Evolutionary conservation across 2,113 vertebrate genomes (phyloP).

Genomic region (Leucoraja erinaceus): DNA sequence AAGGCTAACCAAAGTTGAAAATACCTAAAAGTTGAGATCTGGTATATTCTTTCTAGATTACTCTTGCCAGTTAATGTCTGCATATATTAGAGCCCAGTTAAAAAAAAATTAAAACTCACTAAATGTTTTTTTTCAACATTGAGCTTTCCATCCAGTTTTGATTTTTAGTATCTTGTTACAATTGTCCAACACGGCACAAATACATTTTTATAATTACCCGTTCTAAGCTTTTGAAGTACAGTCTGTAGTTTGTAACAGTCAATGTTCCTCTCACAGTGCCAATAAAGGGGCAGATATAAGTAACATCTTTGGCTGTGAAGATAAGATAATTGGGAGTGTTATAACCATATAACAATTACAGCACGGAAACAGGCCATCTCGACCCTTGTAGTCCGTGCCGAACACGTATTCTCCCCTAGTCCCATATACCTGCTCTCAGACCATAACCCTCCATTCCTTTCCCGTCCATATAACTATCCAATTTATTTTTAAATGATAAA

Average conservation of each 20-base stretch:
- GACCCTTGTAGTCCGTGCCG: too few species aligned
- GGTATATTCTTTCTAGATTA: background rate
- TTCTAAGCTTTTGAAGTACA: slow-evolving; percentile 90
- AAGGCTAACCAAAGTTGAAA: background rate
- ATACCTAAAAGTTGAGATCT: background rate
- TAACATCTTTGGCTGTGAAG: slow-evolving; percentile 80
- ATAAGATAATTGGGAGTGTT: background rate
- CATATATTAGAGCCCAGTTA: background rate
- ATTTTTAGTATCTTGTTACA: background rate
- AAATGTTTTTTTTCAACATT: background rate
- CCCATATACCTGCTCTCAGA: too few species aligned
- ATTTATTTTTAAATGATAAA: too few species aligned
- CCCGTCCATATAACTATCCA: too few species aligned
- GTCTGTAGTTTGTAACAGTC: slow-evolving; percentile 86
- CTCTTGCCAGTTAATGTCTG: background rate
- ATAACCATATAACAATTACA: too few species aligned
- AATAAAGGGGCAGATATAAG: slow-evolving; percentile 91
- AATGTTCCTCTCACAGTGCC: slow-evolving; percentile 82
- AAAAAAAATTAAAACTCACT: too few species aligned
- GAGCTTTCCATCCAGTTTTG: background rate
- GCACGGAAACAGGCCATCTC: too few species aligned
- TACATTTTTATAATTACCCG: slow-evolving; percentile 61
- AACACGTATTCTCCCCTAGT: too few species aligned
- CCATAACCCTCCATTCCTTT: too few species aligned
- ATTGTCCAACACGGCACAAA: background rate